Conservation (phyloP, 2,113 vertebrate species). For the Hirundichthys speculiger region DNA sequence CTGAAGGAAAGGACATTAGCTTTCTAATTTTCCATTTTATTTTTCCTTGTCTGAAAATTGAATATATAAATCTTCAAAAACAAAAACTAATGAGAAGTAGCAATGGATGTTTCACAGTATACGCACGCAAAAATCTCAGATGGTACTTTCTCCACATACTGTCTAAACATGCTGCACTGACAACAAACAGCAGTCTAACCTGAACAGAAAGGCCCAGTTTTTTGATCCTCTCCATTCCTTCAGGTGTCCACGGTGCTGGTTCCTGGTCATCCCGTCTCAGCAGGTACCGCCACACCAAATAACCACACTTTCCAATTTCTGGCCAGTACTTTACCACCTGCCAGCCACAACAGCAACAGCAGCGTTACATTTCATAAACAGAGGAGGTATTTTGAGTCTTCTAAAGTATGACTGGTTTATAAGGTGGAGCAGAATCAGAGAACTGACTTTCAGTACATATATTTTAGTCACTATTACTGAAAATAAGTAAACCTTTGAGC, state of each 20-base stretch:
- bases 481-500: no score
- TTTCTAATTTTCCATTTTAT: no score
- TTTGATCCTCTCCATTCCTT: conserved; percentile 91
- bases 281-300: conserved; percentile 97
- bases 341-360: not conserved
- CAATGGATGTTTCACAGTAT: no score
- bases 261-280: conserved; percentile 95
- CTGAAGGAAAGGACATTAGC: conserved; percentile 65
- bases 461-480: no score
- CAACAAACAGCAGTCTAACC: conserved; percentile 74
- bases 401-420: no score
- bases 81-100: not conserved
- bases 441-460: no score
- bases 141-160: no score
- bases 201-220: conserved; percentile 93
- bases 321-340: conserved; percentile 99
- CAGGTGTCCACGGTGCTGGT: conserved; percentile 96
- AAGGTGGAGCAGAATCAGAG: no score
- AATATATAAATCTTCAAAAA: not conserved
- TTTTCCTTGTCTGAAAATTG: not conserved
- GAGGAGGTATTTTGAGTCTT: no score
- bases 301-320: conserved; percentile 97
- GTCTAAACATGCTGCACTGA: not conserved
- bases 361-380: not conserved
- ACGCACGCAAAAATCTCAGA: no score